phyloP scores from a whole-genome alignment of 2,113 vertebrate species.

The Microtus oregoni region DNA sequence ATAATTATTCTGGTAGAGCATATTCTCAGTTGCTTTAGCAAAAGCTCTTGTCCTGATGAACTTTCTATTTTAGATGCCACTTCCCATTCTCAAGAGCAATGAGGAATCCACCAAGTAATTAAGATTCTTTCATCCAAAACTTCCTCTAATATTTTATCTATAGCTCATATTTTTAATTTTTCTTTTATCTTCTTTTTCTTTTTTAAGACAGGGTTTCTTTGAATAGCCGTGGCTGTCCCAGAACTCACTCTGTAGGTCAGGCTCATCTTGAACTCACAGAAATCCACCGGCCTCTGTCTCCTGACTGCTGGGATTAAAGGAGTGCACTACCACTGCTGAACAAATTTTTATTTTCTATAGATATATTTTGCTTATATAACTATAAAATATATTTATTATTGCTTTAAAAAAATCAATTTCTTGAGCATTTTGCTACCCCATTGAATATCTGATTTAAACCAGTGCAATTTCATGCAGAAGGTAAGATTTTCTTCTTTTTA shows the following conservation, averaged over 20 bases:
- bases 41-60: neutral
- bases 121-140: neutral
- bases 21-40: neutral
- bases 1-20: neutral
- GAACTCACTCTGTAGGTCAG: neutral
- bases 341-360: neutral
- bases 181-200: neutral
- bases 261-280: neutral
- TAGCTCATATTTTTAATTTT: neutral
- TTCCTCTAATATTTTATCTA: neutral
- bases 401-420: neutral
- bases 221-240: neutral
- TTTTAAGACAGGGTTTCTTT: neutral
- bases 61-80: neutral
- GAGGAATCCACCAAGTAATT: constrained; percentile 12
- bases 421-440: constrained; percentile 1
- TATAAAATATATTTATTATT: neutral
- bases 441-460: neutral
- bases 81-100: constrained; percentile 31
- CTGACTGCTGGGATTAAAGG: neutral
- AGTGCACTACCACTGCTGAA: neutral
- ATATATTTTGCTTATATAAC: neutral
- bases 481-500: neutral
- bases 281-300: neutral
- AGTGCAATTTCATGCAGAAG: neutral